Evolutionary conservation across 2,113 vertebrate species (phyloP), one percentile per base, ranked within the genome.

Genomic region (Vulpes ferrilata): DNA sequence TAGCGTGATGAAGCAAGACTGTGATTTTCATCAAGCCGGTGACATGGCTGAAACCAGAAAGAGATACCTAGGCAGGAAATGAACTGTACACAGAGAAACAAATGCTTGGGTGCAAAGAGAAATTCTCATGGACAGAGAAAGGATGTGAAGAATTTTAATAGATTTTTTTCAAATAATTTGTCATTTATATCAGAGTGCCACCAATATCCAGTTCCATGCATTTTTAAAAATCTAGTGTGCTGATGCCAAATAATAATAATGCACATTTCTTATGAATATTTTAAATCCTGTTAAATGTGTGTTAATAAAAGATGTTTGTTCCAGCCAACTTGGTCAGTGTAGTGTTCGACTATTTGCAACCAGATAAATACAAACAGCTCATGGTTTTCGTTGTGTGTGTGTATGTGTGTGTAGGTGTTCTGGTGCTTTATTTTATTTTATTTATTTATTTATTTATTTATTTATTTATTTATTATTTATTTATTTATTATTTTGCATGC

Each of bases 221-320:
- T 98, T 98, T 98, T 98, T 97, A 81, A 92, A 98, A 92, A 79
- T 98, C 93, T 89, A 87, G 64, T 69, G n/a, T 95, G 79, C 90
- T 90, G 3, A 17, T 96, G 71, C 43, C 92, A 97, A 93, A 96
- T 98, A 96, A 97, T 93, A 96, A 97, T 95, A 97, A 98, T 69
- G 43, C 93, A 97, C 62, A 94, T 96, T 98, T 96, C 80, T 71
- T 86, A 97, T 95, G 71, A 98, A 97, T 98, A 98, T 98, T 98
- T 98, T 89, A 98, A 98, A 97, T 93, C 88, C 79, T 87, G 85
- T 95, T 98, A 95, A 98, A 96, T 1, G 2, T 69, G 12, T 90
- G 79, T 97, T 98, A 98, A 97, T 97, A 97, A 97, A 98, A 98
- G 53, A 94, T 94, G 60, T 86, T 97, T 94, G 23, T 97, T 98